phyloP scores from a whole-genome alignment of 2,888 invertebrate genomes.

The Schizaphis graminum region DNA sequence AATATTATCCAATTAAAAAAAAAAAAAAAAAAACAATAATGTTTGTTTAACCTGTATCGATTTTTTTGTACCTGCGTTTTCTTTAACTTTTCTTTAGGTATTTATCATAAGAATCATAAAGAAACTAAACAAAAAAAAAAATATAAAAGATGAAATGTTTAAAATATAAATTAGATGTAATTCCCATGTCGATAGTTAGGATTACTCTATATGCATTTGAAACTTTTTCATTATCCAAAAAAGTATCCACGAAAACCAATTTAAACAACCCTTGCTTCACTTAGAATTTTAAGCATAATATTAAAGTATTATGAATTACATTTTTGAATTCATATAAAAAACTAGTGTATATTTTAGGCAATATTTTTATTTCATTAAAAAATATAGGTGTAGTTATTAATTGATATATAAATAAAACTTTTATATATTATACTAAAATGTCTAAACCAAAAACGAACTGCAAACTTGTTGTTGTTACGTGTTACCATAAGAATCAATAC shows the following conservation, averaged over 20 bases:
- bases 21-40: background rate
- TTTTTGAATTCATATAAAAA: background rate
- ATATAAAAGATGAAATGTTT: background rate
- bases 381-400: no score
- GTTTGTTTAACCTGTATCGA: background rate
- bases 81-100: background rate
- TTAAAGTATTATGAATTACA: background rate
- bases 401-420: background rate
- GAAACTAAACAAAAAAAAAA: background rate
- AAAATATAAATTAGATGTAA: background rate
- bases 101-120: no score
- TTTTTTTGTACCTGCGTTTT: background rate
- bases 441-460: no score
- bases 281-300: background rate
- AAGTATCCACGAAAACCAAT: background rate
- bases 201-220: background rate
- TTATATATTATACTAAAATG: no score
- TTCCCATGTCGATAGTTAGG: background rate
- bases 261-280: background rate
- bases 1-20: background rate
- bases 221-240: background rate
- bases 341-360: background rate
- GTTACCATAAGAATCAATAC: no score
- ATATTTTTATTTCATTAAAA: no score
- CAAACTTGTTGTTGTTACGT: no score